These are phyloP conservation scores for Caenorhabditis sp. DNA, from an alignment of 2,888 invertebrate genomes.

Conservation along the genomic window DNA sequence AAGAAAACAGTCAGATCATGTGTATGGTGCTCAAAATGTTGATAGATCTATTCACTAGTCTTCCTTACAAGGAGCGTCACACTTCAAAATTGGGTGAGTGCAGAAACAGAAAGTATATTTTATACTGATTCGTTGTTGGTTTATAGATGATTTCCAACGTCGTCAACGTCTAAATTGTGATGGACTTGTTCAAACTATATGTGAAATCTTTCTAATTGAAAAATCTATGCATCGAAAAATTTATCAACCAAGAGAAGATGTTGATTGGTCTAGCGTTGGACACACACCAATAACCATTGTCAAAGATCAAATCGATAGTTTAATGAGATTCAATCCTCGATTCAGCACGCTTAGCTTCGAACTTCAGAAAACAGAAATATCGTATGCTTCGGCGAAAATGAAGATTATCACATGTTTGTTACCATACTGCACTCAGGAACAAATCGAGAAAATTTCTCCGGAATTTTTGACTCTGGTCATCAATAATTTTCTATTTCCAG, in stretches of 20 bases:
- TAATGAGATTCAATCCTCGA: conserved; percentile 18
- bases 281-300: conserved; percentile 14
- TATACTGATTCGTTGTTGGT: background rate
- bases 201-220: conserved; percentile 12
- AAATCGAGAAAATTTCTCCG: conserved; percentile 15
- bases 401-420: conserved; percentile 27
- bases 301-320: conserved; percentile 22
- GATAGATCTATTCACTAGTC: conserved; percentile 17
- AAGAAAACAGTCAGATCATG: conserved; percentile 9
- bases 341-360: conserved; percentile 24
- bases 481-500: conserved; percentile 32
- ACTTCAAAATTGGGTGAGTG: conserved; percentile 16
- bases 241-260: conserved; percentile 3
- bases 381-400: conserved; percentile 32
- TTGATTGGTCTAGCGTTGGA: conserved; percentile 29
- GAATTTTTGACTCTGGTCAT: conserved; percentile 18
- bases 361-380: conserved; percentile 9
- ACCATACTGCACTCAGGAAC: conserved; percentile 16
- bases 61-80: conserved; percentile 15
- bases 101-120: no score
- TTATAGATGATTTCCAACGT: conserved; percentile 14
- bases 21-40: conserved; percentile 18
- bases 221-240: conserved; percentile 2
- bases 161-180: conserved; percentile 30
- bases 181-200: conserved; percentile 22